Evolutionary conservation across 1,140 invertebrate species (phyloP).

Genomic region (Nymphalis io): DNA sequence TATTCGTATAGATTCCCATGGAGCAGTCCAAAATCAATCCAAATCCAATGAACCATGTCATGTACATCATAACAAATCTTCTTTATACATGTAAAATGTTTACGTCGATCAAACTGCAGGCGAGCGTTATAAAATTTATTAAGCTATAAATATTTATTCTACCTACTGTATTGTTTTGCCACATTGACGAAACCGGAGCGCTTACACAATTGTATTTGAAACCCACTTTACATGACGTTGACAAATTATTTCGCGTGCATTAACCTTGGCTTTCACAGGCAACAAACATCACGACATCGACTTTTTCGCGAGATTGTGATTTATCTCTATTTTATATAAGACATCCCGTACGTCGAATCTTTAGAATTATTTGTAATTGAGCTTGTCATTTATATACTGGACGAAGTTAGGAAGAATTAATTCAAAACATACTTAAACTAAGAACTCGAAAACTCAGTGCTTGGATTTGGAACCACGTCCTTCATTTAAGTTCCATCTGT

Average conservation of each 20-base stretch:
- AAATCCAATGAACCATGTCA: background rate
- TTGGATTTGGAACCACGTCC: too few species aligned
- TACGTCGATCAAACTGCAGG: too few species aligned
- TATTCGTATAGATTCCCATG: too few species aligned
- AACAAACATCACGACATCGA: background rate
- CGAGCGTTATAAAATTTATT: background rate
- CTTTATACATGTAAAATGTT: too few species aligned
- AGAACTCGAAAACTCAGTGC: too few species aligned
- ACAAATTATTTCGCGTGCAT: constrained; percentile 53
- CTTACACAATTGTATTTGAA: constrained; percentile 59
- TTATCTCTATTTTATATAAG: background rate
- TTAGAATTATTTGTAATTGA: too few species aligned
- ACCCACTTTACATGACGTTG: constrained; percentile 49
- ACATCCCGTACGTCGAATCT: background rate
- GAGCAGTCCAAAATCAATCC: background rate
- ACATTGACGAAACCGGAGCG: constrained; percentile 51
- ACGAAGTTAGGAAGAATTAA: too few species aligned
- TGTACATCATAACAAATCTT: too few species aligned
- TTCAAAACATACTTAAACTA: too few species aligned
- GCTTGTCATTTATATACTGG: too few species aligned
- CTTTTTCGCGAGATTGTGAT: background rate
- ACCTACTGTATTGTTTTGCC: constrained; percentile 28
- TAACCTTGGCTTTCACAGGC: constrained; percentile 39
- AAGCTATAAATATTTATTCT: constrained; percentile 8
- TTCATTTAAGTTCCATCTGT: too few species aligned